Evolutionary conservation across 1,140 invertebrate genomes (phyloP).

Genomic region (Dysdera silvatica): DNA sequence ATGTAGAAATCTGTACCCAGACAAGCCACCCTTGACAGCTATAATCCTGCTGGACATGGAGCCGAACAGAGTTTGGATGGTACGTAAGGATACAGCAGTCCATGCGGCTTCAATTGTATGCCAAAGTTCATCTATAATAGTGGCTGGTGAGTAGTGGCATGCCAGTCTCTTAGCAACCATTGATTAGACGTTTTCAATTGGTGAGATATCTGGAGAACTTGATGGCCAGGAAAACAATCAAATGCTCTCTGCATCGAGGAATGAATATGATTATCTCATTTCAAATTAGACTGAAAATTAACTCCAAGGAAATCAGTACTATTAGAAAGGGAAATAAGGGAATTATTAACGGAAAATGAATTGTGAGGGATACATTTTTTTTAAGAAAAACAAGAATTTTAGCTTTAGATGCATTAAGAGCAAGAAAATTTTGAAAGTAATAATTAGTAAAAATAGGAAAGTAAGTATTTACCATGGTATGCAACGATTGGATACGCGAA

Average conservation of each 20-base stretch:
- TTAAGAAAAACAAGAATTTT: too few species aligned
- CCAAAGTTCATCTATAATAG: slow-evolving; percentile 1
- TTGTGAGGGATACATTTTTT: too few species aligned
- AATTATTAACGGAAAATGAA: too few species aligned
- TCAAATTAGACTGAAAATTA: too few species aligned
- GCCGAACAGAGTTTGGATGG: background rate
- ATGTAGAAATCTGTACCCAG: background rate
- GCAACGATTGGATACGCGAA: too few species aligned
- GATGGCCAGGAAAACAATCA: background rate
- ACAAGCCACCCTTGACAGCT: background rate
- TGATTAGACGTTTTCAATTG: background rate
- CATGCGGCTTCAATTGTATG: background rate
- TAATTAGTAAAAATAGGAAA: too few species aligned
- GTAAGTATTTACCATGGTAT: too few species aligned
- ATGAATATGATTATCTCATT: too few species aligned
- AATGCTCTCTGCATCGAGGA: background rate
- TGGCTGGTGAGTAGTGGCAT: background rate
- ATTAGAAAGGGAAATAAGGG: too few species aligned
- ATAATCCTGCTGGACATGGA: background rate
- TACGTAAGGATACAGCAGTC: background rate
- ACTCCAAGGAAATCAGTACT: too few species aligned
- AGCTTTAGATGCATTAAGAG: too few species aligned
- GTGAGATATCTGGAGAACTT: slow-evolving; percentile 3
- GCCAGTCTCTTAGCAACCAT: slow-evolving; percentile 1
- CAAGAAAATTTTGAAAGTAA: too few species aligned